Evolutionary conservation across 2,113 vertebrate species (phyloP).

Genomic region (Calidris pugnax): DNA sequence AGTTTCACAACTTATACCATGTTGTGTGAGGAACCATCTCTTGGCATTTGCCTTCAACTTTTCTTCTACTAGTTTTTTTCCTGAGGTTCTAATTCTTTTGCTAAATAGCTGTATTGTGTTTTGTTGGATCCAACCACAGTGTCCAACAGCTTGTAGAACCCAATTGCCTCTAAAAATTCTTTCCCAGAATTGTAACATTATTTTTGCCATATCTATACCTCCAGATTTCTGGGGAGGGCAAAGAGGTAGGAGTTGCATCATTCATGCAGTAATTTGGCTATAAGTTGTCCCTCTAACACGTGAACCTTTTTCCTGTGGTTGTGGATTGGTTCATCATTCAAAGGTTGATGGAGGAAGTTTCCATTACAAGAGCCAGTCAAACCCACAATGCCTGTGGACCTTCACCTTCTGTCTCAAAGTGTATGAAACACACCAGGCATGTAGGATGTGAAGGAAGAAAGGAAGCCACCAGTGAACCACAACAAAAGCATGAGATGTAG

Average conservation of each 20-base stretch:
- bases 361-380: neutral
- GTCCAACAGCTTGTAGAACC: neutral
- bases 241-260: neutral
- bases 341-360: neutral
- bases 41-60: neutral
- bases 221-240: neutral
- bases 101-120: neutral
- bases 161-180: neutral
- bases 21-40: neutral
- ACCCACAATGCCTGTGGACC: neutral
- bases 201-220: neutral
- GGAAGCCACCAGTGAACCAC: neutral
- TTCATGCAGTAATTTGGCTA: neutral
- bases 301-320: neutral
- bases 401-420: neutral
- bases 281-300: too few species aligned
- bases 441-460: neutral
- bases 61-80: neutral
- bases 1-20: neutral
- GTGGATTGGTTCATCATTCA: neutral
- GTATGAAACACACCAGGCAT: neutral
- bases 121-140: neutral
- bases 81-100: neutral
- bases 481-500: neutral
- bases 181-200: neutral